These are phyloP conservation scores for Xenopus petersii DNA, from an alignment of 2,797 vertebrate species.

Conservation along the genomic window DNA sequence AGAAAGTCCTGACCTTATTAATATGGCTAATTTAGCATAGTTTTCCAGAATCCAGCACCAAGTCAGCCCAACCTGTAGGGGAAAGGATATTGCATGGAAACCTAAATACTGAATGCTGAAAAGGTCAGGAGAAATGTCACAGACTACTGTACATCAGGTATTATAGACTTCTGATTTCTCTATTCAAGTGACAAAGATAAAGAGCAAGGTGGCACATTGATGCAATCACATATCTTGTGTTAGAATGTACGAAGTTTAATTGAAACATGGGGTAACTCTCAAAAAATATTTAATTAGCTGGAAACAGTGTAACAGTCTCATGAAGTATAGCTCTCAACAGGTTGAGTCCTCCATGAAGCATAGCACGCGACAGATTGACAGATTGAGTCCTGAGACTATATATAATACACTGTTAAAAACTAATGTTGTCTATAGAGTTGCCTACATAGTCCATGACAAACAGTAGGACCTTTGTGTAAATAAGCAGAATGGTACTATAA, in stretches of 20 bases:
- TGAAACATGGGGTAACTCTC: not conserved
- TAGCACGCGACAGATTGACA: no score
- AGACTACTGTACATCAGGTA: slow-evolving; percentile 40
- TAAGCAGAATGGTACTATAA: no score
- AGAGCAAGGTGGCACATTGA: not conserved
- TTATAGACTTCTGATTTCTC: slow-evolving; percentile 37
- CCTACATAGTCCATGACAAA: no score
- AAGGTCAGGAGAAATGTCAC: slow-evolving; percentile 44
- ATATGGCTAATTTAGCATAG: slow-evolving; percentile 40
- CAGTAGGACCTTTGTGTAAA: no score
- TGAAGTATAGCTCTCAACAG: no score
- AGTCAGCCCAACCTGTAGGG: slow-evolving; percentile 23
- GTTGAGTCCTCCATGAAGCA: no score
- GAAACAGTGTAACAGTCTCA: no score
- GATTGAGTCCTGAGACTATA: no score
- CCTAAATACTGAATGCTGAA: slow-evolving; percentile 40
- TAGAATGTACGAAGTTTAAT: not conserved
- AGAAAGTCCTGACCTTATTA: slow-evolving; percentile 36
- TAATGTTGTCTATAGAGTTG: no score
- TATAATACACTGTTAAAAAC: no score
- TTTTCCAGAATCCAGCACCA: slow-evolving; percentile 12
- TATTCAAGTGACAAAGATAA: slow-evolving; percentile 10
- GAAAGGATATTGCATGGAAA: slow-evolving; percentile 37
- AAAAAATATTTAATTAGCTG: no score
- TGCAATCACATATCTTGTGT: no score